Evolutionary conservation across 2,888 invertebrate species (phyloP).

Genomic region (Agapetus fuscipes): DNA sequence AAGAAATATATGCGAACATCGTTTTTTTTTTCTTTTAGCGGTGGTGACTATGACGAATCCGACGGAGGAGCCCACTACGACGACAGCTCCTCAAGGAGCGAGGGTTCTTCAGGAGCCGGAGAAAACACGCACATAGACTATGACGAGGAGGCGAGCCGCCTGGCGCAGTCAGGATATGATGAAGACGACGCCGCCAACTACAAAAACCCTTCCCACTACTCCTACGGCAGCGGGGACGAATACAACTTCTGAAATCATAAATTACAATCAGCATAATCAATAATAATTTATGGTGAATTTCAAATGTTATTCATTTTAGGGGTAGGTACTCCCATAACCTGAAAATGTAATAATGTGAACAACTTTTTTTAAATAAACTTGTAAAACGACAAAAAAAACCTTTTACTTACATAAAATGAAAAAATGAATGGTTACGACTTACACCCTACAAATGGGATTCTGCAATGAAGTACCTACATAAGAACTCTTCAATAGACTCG

Average conservation of each 20-base stretch:
- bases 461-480: too few species aligned
- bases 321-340: too few species aligned
- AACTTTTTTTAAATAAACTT: too few species aligned
- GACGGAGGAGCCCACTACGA: background rate
- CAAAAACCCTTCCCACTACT: conserved; percentile 36
- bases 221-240: conserved; percentile 37
- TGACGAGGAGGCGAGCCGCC: conserved; percentile 26
- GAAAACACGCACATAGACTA: conserved; percentile 8
- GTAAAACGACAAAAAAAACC: too few species aligned
- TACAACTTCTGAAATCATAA: conserved; percentile 33
- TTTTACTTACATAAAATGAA: too few species aligned
- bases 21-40: conserved; percentile 4
- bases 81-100: conserved; percentile 23
- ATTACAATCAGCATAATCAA: too few species aligned
- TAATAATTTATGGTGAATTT: background rate
- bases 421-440: too few species aligned
- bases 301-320: background rate
- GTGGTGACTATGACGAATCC: conserved; percentile 9
- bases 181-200: conserved; percentile 38
- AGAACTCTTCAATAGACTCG: too few species aligned
- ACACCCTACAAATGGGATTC: too few species aligned
- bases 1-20: too few species aligned
- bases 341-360: too few species aligned
- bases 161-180: conserved; percentile 37
- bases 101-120: conserved; percentile 17